A percentile compares a stretch with the other conserved stretches of the same genome.
Conservation (phyloP, 1,140 invertebrate genomes). For the Drosophila elegans region DNA sequence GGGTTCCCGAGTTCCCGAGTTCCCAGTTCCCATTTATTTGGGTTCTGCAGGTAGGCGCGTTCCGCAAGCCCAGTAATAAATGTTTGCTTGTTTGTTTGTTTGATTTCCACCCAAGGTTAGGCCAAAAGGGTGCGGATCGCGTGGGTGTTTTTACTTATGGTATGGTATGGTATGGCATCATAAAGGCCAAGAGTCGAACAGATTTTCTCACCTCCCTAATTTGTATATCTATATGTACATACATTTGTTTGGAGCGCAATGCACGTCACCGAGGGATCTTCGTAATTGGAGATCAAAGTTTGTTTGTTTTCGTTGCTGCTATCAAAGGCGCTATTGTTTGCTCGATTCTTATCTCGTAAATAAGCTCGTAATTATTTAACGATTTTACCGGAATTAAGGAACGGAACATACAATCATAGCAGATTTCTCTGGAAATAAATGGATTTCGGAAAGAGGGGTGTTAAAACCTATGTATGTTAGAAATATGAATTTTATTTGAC, state of each 20-base stretch:
- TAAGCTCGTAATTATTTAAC: constrained; percentile 40
- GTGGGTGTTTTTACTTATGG: constrained; percentile 1
- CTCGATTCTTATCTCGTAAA: constrained; percentile 35
- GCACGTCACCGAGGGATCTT: constrained; percentile 35
- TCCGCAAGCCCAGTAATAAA: constrained; percentile 43
- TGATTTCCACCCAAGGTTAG: constrained; percentile 41
- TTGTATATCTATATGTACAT: neutral
- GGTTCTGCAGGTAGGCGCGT: constrained; percentile 46
- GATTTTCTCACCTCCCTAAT: constrained; percentile 40
- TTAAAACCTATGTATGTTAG: neutral
- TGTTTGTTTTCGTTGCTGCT: constrained; percentile 39
- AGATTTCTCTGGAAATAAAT: constrained; percentile 8
- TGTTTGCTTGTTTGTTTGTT: constrained; percentile 22
- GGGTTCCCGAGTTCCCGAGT: too few relatives aligned
- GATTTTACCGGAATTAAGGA: constrained; percentile 42
- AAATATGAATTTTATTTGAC: neutral
- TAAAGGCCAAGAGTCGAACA: constrained; percentile 41
- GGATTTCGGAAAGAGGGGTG: constrained; percentile 14
- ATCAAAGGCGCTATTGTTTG: constrained; percentile 34
- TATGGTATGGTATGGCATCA: constrained; percentile 6
- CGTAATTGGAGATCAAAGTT: constrained; percentile 48
- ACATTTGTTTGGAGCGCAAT: constrained; percentile 16
- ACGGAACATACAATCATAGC: constrained; percentile 15
- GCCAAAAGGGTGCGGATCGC: constrained; percentile 38
- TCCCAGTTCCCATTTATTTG: neutral